Percentiles rank a stretch among this genome's conserved stretches.
Conservation (phyloP, 2,888 invertebrate genomes). For the Aleiodes leptofemur region DNA sequence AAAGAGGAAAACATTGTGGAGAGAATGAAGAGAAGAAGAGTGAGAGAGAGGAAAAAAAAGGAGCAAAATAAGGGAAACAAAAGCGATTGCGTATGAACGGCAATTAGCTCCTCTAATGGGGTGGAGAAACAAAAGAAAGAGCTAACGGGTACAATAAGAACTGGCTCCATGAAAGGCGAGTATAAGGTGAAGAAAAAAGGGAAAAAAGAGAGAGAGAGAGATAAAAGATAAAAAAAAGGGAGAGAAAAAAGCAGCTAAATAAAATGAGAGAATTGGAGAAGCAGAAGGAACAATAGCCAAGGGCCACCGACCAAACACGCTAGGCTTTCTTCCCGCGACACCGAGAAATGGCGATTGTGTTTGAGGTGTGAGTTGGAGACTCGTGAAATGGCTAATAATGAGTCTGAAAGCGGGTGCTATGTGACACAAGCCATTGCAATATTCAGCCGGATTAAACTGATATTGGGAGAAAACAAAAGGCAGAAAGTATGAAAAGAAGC, state of each 20-base stretch:
- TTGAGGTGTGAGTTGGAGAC: conserved; percentile 48
- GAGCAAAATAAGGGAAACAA: conserved; percentile 68
- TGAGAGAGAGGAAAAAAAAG: conserved; percentile 47
- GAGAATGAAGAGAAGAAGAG: conserved; percentile 52
- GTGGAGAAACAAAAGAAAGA: conserved; percentile 72
- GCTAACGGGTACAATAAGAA: conserved; percentile 70
- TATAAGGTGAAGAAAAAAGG: conserved; percentile 43
- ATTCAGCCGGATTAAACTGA: conserved; percentile 54
- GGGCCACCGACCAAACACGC: conserved; percentile 62
- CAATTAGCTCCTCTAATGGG: conserved; percentile 74
- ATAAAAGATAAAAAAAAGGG: conserved; percentile 30
- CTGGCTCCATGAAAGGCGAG: conserved; percentile 56
- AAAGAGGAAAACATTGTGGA: conserved; percentile 26
- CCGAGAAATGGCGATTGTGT: conserved; percentile 50
- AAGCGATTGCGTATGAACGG: conserved; percentile 73
- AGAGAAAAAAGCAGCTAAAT: conserved; percentile 14
- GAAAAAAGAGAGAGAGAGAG: conserved; percentile 39
- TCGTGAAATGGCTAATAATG: conserved; percentile 55
- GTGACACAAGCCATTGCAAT: conserved; percentile 45
- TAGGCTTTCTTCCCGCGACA: conserved; percentile 55
- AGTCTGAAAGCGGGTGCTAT: conserved; percentile 48
- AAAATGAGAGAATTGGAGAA: conserved; percentile 56
- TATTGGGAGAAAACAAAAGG: conserved; percentile 19
- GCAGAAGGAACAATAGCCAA: conserved; percentile 69
- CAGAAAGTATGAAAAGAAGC: conserved; percentile 37